Evolutionary conservation across 1,140 invertebrate species (phyloP).

Genomic region (Nebria ingens): DNA sequence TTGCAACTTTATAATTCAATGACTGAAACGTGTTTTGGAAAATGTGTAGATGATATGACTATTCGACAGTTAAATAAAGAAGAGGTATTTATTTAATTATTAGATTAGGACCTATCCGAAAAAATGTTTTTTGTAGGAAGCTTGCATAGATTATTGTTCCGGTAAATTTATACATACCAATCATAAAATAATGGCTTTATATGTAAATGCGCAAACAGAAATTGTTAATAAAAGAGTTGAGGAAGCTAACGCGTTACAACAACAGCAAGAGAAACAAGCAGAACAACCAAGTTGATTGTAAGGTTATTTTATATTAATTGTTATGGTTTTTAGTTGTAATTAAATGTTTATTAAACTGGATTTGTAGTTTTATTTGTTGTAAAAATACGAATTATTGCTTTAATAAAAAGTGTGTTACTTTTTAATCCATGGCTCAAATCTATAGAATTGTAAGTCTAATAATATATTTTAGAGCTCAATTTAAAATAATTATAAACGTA

Average conservation of each 20-base stretch:
- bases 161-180: constrained; percentile 28
- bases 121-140: constrained; percentile 14
- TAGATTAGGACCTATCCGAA: background rate
- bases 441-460: too few relatives aligned
- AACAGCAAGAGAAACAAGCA: too few relatives aligned
- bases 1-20: constrained; percentile 85
- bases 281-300: too few relatives aligned
- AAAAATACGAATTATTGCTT: too few relatives aligned
- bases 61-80: constrained; percentile 59
- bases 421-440: too few relatives aligned
- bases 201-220: constrained; percentile 22
- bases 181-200: constrained; percentile 27
- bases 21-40: constrained; percentile 82
- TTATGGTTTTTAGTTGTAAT: too few relatives aligned
- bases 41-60: constrained; percentile 87
- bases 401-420: too few relatives aligned
- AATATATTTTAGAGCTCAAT: too few relatives aligned
- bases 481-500: too few relatives aligned
- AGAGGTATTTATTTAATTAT: constrained; percentile 43
- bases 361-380: too few relatives aligned
- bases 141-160: constrained; percentile 25
- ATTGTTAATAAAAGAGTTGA: constrained; percentile 23
- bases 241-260: constrained; percentile 20
- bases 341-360: too few relatives aligned
- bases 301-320: too few relatives aligned